A percentile compares a stretch with the other conserved stretches of the same genome.
Conservation (phyloP, 1,140 invertebrate genomes). For the Drosophila bocqueti region DNA sequence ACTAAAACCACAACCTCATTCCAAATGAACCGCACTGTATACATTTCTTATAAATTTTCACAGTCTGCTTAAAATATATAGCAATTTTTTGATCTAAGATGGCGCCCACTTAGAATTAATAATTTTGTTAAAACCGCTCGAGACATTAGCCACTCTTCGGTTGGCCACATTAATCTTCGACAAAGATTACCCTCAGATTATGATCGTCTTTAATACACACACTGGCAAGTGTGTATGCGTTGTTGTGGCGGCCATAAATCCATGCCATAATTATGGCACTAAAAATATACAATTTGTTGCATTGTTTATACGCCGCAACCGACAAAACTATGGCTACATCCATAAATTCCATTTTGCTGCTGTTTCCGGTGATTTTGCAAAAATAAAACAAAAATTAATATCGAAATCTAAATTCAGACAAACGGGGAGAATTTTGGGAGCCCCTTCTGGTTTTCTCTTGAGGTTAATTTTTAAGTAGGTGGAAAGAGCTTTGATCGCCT, state of each 20-base stretch:
- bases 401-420: slow-evolving; percentile 7
- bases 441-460: not conserved
- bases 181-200: slow-evolving; percentile 49
- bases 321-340: slow-evolving; percentile 9
- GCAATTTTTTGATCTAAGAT: slow-evolving; percentile 1
- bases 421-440: not conserved
- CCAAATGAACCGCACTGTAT: not conserved
- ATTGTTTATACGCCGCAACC: slow-evolving; percentile 34
- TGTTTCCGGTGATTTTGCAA: slow-evolving; percentile 57
- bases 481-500: slow-evolving; percentile 23
- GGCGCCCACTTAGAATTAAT: slow-evolving; percentile 43
- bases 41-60: not conserved
- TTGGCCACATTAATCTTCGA: slow-evolving; percentile 58
- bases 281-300: slow-evolving; percentile 36
- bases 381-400: slow-evolving; percentile 32
- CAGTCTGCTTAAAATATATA: not conserved
- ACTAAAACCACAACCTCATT: too few relatives aligned
- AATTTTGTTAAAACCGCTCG: slow-evolving; percentile 7
- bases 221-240: slow-evolving; percentile 6
- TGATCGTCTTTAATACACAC: slow-evolving; percentile 25
- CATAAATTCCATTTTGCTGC: slow-evolving; percentile 26
- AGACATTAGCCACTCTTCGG: slow-evolving; percentile 23
- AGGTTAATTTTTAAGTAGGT: slow-evolving; percentile 23
- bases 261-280: slow-evolving; percentile 33
- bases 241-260: slow-evolving; percentile 23